Evolutionary conservation across 1,140 invertebrate genomes (phyloP), one percentile per base, ranked within the genome.

Genomic region (Contarinia nasturtii): DNA sequence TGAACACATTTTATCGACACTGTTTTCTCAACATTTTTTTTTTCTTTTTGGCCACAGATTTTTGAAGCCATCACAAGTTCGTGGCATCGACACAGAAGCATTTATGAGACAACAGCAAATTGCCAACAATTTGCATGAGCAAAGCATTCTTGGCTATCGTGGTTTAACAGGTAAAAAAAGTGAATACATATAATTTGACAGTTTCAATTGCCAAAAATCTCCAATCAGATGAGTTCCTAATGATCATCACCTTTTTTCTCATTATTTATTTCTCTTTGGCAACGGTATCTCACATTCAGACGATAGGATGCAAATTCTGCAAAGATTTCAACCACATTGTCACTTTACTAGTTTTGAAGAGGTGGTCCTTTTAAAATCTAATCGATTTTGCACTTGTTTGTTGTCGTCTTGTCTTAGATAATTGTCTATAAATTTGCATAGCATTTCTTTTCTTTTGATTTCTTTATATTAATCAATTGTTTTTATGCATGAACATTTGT

Each of bases 91-190:
- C 14, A 69, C 76, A 22, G 65, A 73, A 17, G 67, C 75, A 22
- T 78, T 77, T 48, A 55, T 77, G 8, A 67, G 67, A 46, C 66
- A 75, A 36, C 71, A 77, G 45, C 73, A 76, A 53, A 59, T 74
- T 50, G 64, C 71, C 11, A 70, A 60, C 37, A 69, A 75, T 37
- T 67, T 70, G 20, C 66, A 73, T 44, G 74, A 77, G 51, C 70
- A 73, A 1, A 72, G 75, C n/a, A 75, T 74, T 2, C 57, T 74
- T 44, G 76, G 76, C 22, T 78, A 77, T 54, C 65, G 74, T 46
- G 76, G 76, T 3, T 57, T 78, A 2, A 72, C 72, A 48, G 75
- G 75, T 75, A 53, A 62, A 41, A 41, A 14, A 2, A 10, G 1
- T 22, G 20, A 3, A 17, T 27, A 44, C 2, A 17, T 44, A 40